Percentiles rank a stretch among this genome's conserved stretches.
Conservation (phyloP, 2,797 vertebrate genomes). For the Poeciliopsis paucimaculata region DNA sequence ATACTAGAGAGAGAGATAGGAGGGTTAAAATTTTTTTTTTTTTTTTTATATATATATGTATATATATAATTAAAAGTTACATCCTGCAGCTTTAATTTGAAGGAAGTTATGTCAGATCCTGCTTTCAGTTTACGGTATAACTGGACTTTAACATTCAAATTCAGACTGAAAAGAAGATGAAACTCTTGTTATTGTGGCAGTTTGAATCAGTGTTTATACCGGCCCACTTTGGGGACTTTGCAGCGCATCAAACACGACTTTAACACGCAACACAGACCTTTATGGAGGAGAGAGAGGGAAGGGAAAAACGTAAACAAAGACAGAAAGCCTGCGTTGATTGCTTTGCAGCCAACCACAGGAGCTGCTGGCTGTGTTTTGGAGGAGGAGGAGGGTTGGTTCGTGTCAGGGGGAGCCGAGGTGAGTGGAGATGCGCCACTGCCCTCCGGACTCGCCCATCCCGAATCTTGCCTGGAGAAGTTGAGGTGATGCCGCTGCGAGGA, state of each 20-base stretch:
- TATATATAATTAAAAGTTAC: too few species aligned
- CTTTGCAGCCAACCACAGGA: slow-evolving; percentile 30
- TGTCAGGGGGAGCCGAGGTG: slow-evolving; percentile 72
- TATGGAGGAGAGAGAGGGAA: slow-evolving; percentile 55
- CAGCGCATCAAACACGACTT: background rate
- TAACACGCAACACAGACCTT: slow-evolving; percentile 36
- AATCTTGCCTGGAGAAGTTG: slow-evolving; percentile 71
- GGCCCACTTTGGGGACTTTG: background rate
- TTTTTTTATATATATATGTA: too few species aligned
- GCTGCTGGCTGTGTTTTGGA: slow-evolving; percentile 12
- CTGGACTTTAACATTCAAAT: background rate
- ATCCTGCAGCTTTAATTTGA: background rate
- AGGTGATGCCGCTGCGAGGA: slow-evolving; percentile 59
- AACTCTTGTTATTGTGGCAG: slow-evolving; percentile 40
- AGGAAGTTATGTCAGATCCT: background rate
- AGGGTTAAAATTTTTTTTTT: too few species aligned
- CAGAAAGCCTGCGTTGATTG: slow-evolving; percentile 27
- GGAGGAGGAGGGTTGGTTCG: slow-evolving; percentile 33
- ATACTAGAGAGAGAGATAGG: too few species aligned
- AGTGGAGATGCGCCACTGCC: slow-evolving; percentile 71
- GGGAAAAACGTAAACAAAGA: slow-evolving; percentile 46
- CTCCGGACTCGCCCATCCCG: slow-evolving; percentile 72
- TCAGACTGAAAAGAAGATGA: background rate
- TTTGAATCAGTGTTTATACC: slow-evolving; percentile 60
- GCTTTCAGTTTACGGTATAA: background rate